Evolutionary conservation across 1,140 invertebrate species (phyloP), one percentile per base, ranked within the genome.

Genomic region (Sipha flava): DNA sequence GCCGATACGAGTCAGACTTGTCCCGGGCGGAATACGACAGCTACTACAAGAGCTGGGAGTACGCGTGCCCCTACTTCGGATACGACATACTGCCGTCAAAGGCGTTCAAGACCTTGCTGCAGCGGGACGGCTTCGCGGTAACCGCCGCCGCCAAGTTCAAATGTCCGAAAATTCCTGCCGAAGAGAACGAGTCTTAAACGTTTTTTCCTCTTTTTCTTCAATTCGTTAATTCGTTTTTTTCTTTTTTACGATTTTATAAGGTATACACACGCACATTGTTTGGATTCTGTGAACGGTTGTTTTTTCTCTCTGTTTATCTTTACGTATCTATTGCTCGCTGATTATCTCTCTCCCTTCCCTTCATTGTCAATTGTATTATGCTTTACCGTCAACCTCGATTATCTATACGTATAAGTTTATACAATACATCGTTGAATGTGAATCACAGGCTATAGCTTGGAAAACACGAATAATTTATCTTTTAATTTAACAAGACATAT

Each of bases 21-120:
- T 5, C 3, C 21, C 34, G 34, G 2, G 29, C 52, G n/a, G 52
- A 77, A 43, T 77, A 77, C 14, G 73, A 77, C 16, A 54, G n/a
- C 40, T 77, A 77, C 34, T 77, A 77, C 21, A 59, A 59, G 34
- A 77, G 73, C 4, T 77, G 73, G 73, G 73, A 59, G 23, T 57
- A 57, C 49, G 52, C 47, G 1, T 77, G 73, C 10, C 73, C 52
- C 1, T 77, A 59, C 21, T 47, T 37, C 7, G 73, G 52, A 7
- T 77, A 77, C 52, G 73, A 77, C 21, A 77, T 77, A 26, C 29
- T 77, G n/a, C 73, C 73, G 23, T 77, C 73, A 21, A 77, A 77
- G n/a, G 73, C 73, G 23, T 77, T 77, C 23, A 77, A 77, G 52
- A 18, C 73, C n/a, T 59, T 77, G 18, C 3, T 6, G 49, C 21